Evolutionary conservation across 2,113 vertebrate genomes (phyloP), one percentile per base, ranked within the genome.

Genomic region (Tricholaema leucomelas): DNA sequence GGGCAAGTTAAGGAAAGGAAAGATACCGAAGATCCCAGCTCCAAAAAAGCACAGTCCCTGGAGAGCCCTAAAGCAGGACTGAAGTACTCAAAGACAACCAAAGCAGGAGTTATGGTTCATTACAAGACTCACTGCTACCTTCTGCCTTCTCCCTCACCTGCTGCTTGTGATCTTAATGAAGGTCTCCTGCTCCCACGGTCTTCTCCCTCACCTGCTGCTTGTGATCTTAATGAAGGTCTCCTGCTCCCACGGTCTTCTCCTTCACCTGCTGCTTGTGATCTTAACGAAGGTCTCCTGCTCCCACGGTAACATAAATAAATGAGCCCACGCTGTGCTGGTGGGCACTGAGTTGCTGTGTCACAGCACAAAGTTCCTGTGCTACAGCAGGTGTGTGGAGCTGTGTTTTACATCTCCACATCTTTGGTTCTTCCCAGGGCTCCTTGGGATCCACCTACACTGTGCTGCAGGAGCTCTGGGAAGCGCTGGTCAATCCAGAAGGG

Each of bases 381-480:
- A 36, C 50, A 70, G 66, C 71, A n/a, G 54, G n/a, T 13, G 23
- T 30, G 36, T 21, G 12, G 28, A 23, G 18, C 3, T 0, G 0
- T 13, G 3, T 23, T 38, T 60, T 25, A 50, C 31, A 21, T 38
- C 36, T 44, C 28, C 75, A 16, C 33, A 2, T 9, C 82, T 79
- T 23, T 38, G 65, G 11, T 74, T 55, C 40, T 40, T 30, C 70
- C 36, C 59, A 31, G 23, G 46, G 3, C 40, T 40, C 50, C 25
- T 50, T 4, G 21, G 54, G 69, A 69, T 73, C 55, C 61, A 59
- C 61, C 33, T 25, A 24, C 44, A 3, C 24, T 3, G 35, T 2
- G 1, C 72, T 67, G 58, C 66, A 25, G 58, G 75, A 82, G 38
- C 52, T 60, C 63, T 18, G 1, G 12, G 58, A 71, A 82, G 38